Base-by-base conservation (phyloP, 2,113 vertebrate species). In the Perca flavescens region DNA sequence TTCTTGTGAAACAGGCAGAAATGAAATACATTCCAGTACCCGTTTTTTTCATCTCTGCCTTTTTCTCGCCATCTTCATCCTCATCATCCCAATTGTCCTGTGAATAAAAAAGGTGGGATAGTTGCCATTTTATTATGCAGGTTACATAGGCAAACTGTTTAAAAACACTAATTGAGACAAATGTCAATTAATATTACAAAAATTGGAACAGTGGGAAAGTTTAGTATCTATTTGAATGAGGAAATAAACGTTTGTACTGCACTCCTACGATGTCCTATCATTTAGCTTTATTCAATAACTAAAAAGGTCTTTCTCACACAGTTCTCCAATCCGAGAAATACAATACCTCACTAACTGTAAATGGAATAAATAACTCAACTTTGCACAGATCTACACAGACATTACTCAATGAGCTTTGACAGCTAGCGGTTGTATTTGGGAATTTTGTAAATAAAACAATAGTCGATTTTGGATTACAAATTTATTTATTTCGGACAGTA, bases 51-150 rank as follows among this genome's bases (percentile, higher is more conserved):
- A 56, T 2, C 34, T 89, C 88, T 71, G 43, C 58, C 74, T 91
- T 93, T 82, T 90, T 95, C 94, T 81, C 96, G 89, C 79, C 77
- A 0, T 93, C 92, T n/a, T 92, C 91, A 1, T 93, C 93, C 1
- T 98, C 97, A 87, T 99, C 98, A 92, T 99, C 98, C 98, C 98
- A 99, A 89, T 99, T 99, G 89, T 99, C 98, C 98, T 99, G 80
- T 14, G 3, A 69, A 63, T 19, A 70, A 47, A 64, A 13, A 62
- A 10, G 63, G 31, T 19, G n/a, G 1, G 22, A 49, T 1, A 15
- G 8, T 9, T 85, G 7, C 3, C 11, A 36, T 40, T 34, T 60
- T 12, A 47, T 54, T 36, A 63, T 28, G 1, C 7, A 66, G 34
- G 21, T 2, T 14, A 56, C 22, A n/a, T 14, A 54, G n/a, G 13